Conservation (phyloP, 2,797 vertebrate species). For the Lagothrix lagotricha region DNA sequence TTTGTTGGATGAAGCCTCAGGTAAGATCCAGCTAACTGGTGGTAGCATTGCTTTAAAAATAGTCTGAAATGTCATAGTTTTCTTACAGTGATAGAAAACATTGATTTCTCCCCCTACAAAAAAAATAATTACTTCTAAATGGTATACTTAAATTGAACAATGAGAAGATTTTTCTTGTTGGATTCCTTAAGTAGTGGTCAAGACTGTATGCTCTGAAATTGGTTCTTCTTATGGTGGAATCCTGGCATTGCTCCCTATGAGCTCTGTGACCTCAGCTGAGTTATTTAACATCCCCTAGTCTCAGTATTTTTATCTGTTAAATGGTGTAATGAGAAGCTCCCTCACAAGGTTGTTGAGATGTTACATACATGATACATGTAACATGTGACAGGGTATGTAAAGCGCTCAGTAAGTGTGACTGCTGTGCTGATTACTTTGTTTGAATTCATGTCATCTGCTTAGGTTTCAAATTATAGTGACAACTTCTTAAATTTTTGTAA, state of each 20-base stretch:
- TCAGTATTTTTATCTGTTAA: not conserved
- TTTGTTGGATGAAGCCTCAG: not conserved
- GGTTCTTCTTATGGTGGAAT: not conserved
- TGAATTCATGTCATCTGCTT: not conserved
- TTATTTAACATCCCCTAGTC: not conserved
- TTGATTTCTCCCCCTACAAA: not conserved
- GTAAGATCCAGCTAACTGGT: not conserved
- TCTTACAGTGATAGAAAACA: not conserved
- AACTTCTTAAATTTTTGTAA: not conserved
- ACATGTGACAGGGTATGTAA: not conserved
- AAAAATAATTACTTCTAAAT: not conserved
- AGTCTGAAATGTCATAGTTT: conserved; percentile 28
- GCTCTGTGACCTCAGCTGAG: not conserved
- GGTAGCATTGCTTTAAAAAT: conserved; percentile 13
- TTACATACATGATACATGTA: accelerated
- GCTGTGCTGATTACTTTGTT: not conserved
- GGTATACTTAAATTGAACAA: not conserved
- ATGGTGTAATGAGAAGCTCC: not conserved
- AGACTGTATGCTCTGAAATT: not conserved
- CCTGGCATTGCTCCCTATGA: accelerated
- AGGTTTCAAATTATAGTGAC: not conserved
- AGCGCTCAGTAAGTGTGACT: accelerated
- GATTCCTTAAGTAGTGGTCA: not conserved
- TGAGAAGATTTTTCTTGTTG: not conserved
- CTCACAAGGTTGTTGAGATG: not conserved